Percentiles rank a stretch among this genome's conserved stretches.
Evolutionary conservation across 1,140 invertebrate genomes (phyloP).

Genomic region (Drosophila paulistorum): DNA sequence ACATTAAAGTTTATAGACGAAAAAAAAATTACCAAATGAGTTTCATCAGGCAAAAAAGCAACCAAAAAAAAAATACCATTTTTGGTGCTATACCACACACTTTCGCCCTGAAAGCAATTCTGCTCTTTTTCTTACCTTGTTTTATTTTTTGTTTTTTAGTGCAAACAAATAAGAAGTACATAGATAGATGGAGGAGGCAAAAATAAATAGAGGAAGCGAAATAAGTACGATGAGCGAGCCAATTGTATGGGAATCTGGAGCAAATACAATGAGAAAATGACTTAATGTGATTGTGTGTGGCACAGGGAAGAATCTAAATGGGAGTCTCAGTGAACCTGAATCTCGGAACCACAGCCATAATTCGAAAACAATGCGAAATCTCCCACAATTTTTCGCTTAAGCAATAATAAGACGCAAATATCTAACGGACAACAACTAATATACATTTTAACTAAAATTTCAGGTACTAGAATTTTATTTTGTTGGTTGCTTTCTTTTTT

Average conservation of each 20-base stretch:
- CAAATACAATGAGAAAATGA: constrained; percentile 74
- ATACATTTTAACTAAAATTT: constrained; percentile 30
- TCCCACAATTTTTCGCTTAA: constrained; percentile 60
- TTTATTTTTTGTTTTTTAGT: background rate
- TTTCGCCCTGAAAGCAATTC: constrained; percentile 61
- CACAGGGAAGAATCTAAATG: constrained; percentile 4
- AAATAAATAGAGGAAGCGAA: constrained; percentile 54
- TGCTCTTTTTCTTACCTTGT: background rate
- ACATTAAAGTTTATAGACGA: constrained; percentile 41
- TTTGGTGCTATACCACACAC: constrained; percentile 58
- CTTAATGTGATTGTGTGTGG: constrained; percentile 53
- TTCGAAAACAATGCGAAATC: constrained; percentile 28
- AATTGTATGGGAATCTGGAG: constrained; percentile 77
- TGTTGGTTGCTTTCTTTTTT: constrained; percentile 38
- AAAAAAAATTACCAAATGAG: constrained; percentile 52
- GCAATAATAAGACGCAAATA: constrained; percentile 29
- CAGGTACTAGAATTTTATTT: background rate
- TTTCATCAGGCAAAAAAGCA: constrained; percentile 35
- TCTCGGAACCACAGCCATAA: background rate
- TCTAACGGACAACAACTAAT: constrained; percentile 62
- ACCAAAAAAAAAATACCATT: constrained; percentile 57
- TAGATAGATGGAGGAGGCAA: constrained; percentile 38
- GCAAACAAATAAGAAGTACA: constrained; percentile 22
- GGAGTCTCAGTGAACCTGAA: background rate
- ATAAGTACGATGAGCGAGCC: constrained; percentile 33